phyloP scores from a whole-genome alignment of 2,888 invertebrate genomes.

The Melanargia galathea region DNA sequence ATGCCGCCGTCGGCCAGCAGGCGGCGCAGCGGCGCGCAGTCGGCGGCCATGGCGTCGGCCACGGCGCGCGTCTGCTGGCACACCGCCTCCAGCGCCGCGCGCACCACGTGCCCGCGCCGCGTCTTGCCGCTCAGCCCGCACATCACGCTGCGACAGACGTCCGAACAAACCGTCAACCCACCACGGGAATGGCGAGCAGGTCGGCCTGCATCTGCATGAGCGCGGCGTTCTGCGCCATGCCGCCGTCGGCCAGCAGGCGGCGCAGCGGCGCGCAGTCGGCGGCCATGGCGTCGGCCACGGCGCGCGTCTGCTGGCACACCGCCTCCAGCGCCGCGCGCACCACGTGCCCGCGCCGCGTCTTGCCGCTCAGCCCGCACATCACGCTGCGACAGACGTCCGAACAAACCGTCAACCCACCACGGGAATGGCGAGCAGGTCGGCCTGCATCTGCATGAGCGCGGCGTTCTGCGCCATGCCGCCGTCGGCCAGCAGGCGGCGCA shows the following conservation, averaged over 20 bases:
- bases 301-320: constrained; percentile 96
- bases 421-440: constrained; percentile 93
- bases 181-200: constrained; percentile 91
- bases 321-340: constrained; percentile 96
- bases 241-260: constrained; percentile 94
- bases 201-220: constrained; percentile 97
- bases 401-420: constrained; percentile 74
- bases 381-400: constrained; percentile 57
- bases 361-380: constrained; percentile 92
- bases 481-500: constrained; percentile 91
- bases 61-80: constrained; percentile 95
- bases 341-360: constrained; percentile 91
- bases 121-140: constrained; percentile 93
- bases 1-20: constrained; percentile 97
- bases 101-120: constrained; percentile 90
- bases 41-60: constrained; percentile 90
- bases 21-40: constrained; percentile 88
- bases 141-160: constrained; percentile 76
- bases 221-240: constrained; percentile 93
- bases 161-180: constrained; percentile 43
- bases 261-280: constrained; percentile 89
- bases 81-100: constrained; percentile 97
- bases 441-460: constrained; percentile 94
- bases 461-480: constrained; percentile 96
- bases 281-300: constrained; percentile 91